These are phyloP conservation scores for Spodoptera littoralis DNA, from an alignment of 2,888 invertebrate genomes.

Conservation along the genomic window DNA sequence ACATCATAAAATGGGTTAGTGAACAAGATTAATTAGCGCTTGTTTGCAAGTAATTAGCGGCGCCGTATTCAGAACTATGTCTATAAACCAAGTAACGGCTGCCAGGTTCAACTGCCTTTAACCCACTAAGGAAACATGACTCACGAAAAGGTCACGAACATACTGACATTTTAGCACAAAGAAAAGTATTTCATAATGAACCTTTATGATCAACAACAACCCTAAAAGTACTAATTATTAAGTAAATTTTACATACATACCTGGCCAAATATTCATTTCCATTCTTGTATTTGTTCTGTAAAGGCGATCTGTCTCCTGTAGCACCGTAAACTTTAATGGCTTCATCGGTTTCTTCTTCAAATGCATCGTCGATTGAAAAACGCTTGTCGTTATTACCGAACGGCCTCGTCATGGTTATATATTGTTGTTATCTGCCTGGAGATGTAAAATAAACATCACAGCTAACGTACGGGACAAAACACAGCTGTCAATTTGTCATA, in stretches of 20 bases:
- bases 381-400: constrained; percentile 89
- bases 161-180: constrained; percentile 62
- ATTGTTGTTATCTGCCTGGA: constrained; percentile 66
- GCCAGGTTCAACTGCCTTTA: constrained; percentile 78
- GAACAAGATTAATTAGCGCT: constrained; percentile 62
- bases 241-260: constrained; percentile 68
- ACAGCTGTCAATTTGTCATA: constrained; percentile 87
- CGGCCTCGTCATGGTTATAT: constrained; percentile 85
- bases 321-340: constrained; percentile 94
- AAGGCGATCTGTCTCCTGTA: constrained; percentile 92
- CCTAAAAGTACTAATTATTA: neutral
- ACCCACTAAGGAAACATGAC: constrained; percentile 75
- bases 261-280: constrained; percentile 81
- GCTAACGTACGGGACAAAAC: constrained; percentile 73
- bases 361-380: constrained; percentile 95
- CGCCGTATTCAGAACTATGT: constrained; percentile 35
- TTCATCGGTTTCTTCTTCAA: constrained; percentile 95
- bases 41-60: constrained; percentile 69
- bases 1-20: constrained; percentile 52
- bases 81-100: constrained; percentile 49
- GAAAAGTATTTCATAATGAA: constrained; percentile 40
- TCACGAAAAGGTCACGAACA: constrained; percentile 81
- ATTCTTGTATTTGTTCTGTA: constrained; percentile 86
- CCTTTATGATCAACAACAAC: constrained; percentile 8
- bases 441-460: constrained; percentile 81